A percentile compares a stretch with the other conserved stretches of the same genome.
Conservation (phyloP, 2,888 invertebrate genomes). For the Camponotus fellah region DNA sequence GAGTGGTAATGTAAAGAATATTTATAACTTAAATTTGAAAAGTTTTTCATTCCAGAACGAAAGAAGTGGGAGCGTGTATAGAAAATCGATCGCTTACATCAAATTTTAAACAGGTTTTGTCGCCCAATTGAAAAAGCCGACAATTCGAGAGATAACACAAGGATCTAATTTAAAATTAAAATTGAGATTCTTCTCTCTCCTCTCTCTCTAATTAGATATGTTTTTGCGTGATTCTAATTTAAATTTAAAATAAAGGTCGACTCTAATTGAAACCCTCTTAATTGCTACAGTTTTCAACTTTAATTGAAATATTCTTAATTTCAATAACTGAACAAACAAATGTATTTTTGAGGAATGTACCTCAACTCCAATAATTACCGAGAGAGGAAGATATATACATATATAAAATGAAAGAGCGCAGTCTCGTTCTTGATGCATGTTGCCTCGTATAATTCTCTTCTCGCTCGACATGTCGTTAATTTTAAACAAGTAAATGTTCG, state of each 20-base stretch:
- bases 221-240: constrained; percentile 15
- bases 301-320: constrained; percentile 3
- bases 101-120: background rate
- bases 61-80: background rate
- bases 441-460: constrained; percentile 1
- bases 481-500: constrained; percentile 22
- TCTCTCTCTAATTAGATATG: constrained; percentile 19
- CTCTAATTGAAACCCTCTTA: background rate
- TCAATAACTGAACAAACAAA: background rate
- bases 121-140: background rate
- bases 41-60: background rate
- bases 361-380: constrained; percentile 15
- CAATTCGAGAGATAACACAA: background rate
- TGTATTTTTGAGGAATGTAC: background rate
- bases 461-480: constrained; percentile 42
- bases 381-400: background rate
- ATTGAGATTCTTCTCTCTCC: background rate
- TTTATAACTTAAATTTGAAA: background rate
- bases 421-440: background rate
- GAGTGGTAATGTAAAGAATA: background rate
- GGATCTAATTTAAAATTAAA: constrained; percentile 27
- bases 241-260: constrained; percentile 20
- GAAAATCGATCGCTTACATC: background rate
- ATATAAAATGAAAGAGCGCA: background rate
- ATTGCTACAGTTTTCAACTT: background rate